Evolutionary conservation across 2,113 vertebrate genomes (phyloP), one percentile per base, ranked within the genome.

Genomic region (Fulica atra): DNA sequence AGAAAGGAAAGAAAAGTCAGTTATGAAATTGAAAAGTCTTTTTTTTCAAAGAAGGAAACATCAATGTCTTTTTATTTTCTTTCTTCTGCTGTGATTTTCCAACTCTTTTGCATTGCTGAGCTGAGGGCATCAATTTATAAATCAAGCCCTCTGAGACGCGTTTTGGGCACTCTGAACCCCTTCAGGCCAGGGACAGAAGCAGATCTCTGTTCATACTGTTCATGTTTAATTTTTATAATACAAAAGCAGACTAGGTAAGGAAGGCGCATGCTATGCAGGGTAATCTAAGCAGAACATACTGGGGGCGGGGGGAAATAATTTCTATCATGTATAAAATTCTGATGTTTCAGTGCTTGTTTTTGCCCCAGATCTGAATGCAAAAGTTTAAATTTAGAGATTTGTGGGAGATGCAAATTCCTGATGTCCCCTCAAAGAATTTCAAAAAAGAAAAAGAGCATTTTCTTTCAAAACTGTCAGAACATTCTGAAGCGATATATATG

Each of bases 321-420:
- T 33, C 26, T 51, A 81, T 36, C 46, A 59, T 60, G 33, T 68
- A 70, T 80, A 89, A 92, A 96, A 92, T 88, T 77, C 56, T 95
- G 93, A 95, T 70, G 96, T 82, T 95, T 94, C 68, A 60, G 20
- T 86, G 46, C 83, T 92, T 96, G 74, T 50, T 93, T 96, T 86
- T 83, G 68, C 50, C 78, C 85, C 72, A 92, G 82, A 89, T 96
- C 54, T 93, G 54, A 96, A 94, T 56, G 85, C 10, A 88, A 71
- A 88, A 83, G 26, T 83, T 94, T 95, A 95, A 94, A 95, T 91
- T 91, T 96, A 91, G 94, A 77, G 71, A 88, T 92, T 77, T 94
- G 81, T 94, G 89, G 88, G 93, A 93, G 81, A 94, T 92, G 85
- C 23, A 96, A 95, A 94, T 97, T 92, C 59, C 42, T 87, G 90